Conservation (phyloP, 2,797 vertebrate species). For the Somateria mollissima region DNA sequence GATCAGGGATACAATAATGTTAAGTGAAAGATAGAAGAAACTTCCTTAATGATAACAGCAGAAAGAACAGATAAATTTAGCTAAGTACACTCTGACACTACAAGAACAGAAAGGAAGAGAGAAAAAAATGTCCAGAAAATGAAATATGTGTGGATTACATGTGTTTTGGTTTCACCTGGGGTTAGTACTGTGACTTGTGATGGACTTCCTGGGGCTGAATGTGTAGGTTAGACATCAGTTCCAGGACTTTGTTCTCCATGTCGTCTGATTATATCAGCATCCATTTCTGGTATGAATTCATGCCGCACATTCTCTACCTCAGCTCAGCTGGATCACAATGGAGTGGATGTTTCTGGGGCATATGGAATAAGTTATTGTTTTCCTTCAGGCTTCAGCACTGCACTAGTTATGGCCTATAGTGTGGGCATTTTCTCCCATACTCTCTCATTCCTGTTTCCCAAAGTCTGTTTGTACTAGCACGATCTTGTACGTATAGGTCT, state of each 20-base stretch:
- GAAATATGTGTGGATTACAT: not conserved
- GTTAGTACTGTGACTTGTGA: not conserved
- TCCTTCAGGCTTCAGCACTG: not conserved
- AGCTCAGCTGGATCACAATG: not conserved
- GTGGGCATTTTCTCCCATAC: not conserved
- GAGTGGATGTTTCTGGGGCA: not conserved
- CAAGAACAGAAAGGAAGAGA: not conserved
- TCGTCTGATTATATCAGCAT: not conserved
- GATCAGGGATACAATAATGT: not conserved
- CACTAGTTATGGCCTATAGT: not conserved
- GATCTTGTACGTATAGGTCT: not conserved
- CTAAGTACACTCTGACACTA: not conserved
- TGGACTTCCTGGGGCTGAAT: not conserved
- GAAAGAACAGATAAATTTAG: conserved; percentile 20
- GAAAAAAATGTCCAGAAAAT: not conserved
- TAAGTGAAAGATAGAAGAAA: conserved; percentile 11
- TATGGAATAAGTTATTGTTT: not conserved
- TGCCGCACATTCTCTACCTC: not conserved
- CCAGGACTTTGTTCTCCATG: not conserved
- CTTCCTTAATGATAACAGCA: not conserved
- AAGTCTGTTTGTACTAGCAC: not conserved
- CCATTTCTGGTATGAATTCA: not conserved
- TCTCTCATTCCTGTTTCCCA: not conserved
- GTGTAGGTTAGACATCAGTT: not conserved
- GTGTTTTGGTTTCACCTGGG: not conserved